Evolutionary conservation across 1,140 invertebrate genomes (phyloP).

Genomic region (Pemphigus obesinymphae): DNA sequence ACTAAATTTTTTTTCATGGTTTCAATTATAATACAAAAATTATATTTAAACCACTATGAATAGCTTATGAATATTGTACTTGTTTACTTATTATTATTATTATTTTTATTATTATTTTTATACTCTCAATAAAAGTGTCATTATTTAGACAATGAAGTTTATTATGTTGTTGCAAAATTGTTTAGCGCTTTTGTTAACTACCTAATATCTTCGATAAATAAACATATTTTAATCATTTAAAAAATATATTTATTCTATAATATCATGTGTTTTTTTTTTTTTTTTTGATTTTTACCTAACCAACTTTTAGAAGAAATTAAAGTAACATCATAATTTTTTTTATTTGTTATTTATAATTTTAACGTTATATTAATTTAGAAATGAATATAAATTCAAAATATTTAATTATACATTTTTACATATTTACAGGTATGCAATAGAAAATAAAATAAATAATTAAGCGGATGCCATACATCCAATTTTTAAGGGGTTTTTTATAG

Average conservation of each 20-base stretch:
- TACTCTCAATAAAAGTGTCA: slow-evolving; percentile 28
- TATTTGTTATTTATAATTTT: no score
- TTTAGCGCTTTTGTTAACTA: slow-evolving; percentile 25
- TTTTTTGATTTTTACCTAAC: slow-evolving; percentile 1
- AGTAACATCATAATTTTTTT: not conserved
- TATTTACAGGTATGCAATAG: not conserved
- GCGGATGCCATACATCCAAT: no score
- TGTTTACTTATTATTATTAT: slow-evolving; percentile 16
- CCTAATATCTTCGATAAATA: not conserved
- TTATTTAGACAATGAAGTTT: not conserved
- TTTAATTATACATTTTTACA: no score
- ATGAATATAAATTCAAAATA: no score
- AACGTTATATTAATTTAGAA: no score
- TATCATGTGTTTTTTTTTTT: not conserved
- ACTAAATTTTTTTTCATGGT: not conserved
- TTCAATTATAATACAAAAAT: slow-evolving; percentile 15
- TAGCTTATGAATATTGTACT: slow-evolving; percentile 21
- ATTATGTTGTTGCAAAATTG: slow-evolving; percentile 18
- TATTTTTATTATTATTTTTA: slow-evolving; percentile 15
- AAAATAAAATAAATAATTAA: no score
- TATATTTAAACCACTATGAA: not conserved
- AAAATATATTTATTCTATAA: not conserved
- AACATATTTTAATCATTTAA: slow-evolving; percentile 3
- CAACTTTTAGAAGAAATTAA: not conserved
- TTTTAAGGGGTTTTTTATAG: no score